Evolutionary conservation across 2,888 invertebrate genomes (phyloP).

Genomic region (Pterostichus madidus): DNA sequence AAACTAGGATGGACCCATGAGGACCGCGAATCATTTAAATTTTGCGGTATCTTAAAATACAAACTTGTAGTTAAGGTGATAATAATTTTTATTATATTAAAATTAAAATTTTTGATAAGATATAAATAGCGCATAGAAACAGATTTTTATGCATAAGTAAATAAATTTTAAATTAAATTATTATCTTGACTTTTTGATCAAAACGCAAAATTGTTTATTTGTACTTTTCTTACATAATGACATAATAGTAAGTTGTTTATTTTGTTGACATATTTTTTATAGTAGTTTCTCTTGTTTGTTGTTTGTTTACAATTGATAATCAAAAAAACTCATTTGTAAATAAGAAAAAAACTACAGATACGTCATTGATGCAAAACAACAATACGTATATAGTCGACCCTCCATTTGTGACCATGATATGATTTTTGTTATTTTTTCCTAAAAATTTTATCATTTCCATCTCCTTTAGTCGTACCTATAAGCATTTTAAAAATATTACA

Average conservation of each 20-base stretch:
- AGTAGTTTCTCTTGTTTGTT: too few relatives aligned
- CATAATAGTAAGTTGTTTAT: not conserved
- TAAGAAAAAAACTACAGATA: not conserved
- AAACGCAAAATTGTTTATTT: too few relatives aligned
- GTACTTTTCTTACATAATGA: not conserved
- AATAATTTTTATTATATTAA: not conserved
- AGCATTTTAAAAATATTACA: too few relatives aligned
- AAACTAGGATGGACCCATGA: not conserved
- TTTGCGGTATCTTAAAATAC: conserved; percentile 5
- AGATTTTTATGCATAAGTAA: not conserved
- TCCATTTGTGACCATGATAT: too few relatives aligned
- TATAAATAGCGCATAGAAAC: not conserved
- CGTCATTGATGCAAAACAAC: too few relatives aligned
- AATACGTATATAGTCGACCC: too few relatives aligned
- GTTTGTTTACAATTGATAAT: not conserved
- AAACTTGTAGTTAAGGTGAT: conserved; percentile 11
- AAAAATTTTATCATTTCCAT: too few relatives aligned
- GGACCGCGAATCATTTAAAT: not conserved
- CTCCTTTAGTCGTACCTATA: too few relatives aligned
- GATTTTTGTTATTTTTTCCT: too few relatives aligned
- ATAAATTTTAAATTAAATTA: conserved; percentile 6
- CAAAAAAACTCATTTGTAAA: not conserved
- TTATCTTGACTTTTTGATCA: not conserved
- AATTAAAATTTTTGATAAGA: not conserved
- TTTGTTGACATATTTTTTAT: too few relatives aligned